A percentile compares a stretch with the other conserved stretches of the same genome.
phyloP scores from a whole-genome alignment of 2,797 vertebrate species.

The Cheracebus regulus region DNA sequence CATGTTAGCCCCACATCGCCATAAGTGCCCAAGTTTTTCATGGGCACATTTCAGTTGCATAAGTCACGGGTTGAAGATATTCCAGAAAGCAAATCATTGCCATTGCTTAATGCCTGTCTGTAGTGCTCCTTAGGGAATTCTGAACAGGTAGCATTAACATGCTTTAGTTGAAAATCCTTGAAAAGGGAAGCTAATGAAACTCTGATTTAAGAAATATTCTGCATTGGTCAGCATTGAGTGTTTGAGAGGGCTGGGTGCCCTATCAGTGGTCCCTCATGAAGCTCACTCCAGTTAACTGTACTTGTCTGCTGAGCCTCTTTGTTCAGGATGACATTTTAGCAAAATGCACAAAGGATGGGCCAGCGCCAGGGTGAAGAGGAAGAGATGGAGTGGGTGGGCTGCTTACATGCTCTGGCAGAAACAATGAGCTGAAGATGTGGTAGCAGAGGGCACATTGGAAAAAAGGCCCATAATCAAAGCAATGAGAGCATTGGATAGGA shows the following conservation, averaged over 20 bases:
- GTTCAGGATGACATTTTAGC: conserved; percentile 44
- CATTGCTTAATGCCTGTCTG: background rate
- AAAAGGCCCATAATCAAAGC: background rate
- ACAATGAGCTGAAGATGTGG: background rate
- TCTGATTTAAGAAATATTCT: background rate
- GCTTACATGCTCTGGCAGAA: background rate
- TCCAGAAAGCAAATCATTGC: background rate
- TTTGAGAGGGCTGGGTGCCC: background rate
- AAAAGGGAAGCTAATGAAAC: background rate
- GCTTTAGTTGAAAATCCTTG: background rate
- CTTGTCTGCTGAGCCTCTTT: background rate
- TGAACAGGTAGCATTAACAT: background rate
- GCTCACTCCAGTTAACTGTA: background rate
- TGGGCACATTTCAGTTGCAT: background rate
- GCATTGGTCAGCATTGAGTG: background rate
- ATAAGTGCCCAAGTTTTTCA: background rate
- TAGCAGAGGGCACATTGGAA: background rate
- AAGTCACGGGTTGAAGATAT: background rate
- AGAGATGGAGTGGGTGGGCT: background rate
- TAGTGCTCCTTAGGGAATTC: background rate
- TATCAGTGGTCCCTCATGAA: background rate
- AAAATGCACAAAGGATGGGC: conserved; percentile 13
- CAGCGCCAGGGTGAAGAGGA: background rate
- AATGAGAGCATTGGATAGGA: background rate
- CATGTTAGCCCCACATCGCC: background rate